Base-by-base conservation (phyloP, 2,888 invertebrate genomes). In the Pecten maximus region DNA sequence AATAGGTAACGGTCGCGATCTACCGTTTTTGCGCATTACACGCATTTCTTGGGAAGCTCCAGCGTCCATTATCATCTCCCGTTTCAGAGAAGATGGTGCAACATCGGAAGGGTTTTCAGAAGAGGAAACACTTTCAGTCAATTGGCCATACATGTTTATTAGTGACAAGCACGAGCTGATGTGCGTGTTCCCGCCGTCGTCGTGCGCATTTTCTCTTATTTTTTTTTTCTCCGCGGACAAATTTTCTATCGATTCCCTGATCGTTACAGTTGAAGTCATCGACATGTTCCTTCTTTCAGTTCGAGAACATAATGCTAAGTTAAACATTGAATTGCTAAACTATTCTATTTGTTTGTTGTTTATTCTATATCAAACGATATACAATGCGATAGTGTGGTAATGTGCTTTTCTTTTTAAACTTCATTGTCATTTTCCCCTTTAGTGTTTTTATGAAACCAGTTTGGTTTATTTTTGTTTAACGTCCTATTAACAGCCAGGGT, bases 71-170 rank as follows among this genome's bases (percentile, higher is more conserved):
- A 92, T 92, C 91, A 88, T 90, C 90, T 92, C 91, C 88, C 91
- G 89, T 92, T 92, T 92, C 91, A 89, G 89, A 90, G 88, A 87
- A 89, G 91, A 92, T 92, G 91, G 91, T 91, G 91, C 91, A 91
- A 92, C 91, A 92, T 91, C 91, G 91, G 91, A 92, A 92, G 91
- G 91, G 91, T 91, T 91, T 92, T 88, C 35, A 91, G 89, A 90
- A 90, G 89, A 90, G 91, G 91, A 92, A 92, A 92, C 91, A 92
- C 91, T 92, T 89, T 91, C 90, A 90, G 91, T 90, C 89, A 89
- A 88, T 90, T 89, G 89, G 89, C 87, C 54, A 50, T 87, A 90
- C 86, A 87, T 88, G 90, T 92, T 92, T 92, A 92, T 92, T 86
- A 88, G 87, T 40, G 40, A 40, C 35, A 44, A 23, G 40, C 91